Base-by-base conservation (phyloP, 1,140 invertebrate species). In the Scaptomyza pallida region DNA sequence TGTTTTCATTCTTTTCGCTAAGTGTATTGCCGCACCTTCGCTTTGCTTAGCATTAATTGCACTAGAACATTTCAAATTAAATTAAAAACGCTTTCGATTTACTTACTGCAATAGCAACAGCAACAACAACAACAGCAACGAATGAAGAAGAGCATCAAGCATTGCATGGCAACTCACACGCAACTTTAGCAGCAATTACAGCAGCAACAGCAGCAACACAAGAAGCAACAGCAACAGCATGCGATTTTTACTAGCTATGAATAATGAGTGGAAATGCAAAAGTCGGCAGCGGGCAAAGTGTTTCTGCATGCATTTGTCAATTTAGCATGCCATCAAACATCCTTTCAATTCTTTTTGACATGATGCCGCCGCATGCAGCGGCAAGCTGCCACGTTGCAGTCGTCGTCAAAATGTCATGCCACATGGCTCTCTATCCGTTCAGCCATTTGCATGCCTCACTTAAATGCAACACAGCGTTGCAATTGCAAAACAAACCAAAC, bases 251-350 rank as follows among this genome's bases (percentile, higher is more conserved):
- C 69, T 77, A 85, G 75, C 75, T 75, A 79, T 83, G 80, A 85
- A 85, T 72, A 79, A 83, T 83, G 75, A 78, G 76, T 48, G 63
- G 26, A 44, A 45, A 67, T 70, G 61, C 43, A 79, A 59, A n/a
- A 61, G 72, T 30, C 63, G 69, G 64, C 77, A 82, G 78, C 63
- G 47, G 57, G 33, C 78, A 62, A 83, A 78, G 50, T 78, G 70
- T 35, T 72, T 72, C 75, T 75, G 71, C 71, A 81, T 86, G 82
- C 78, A 78, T 73, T 78, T 76, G 75, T 64, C 78, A 81, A 86
- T 88, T 88, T 81, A 52, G 85, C 86, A 89, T 89, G 67, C 61
- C 79, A 78, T 81, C 74, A 85, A 89, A 89, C 85, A 89, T 89
- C 85, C 85, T 89, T 85, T 89, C 70, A 75, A 81, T 81, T 83